phyloP scores from a whole-genome alignment of 2,113 vertebrate genomes.

The Hippocampus comes region DNA sequence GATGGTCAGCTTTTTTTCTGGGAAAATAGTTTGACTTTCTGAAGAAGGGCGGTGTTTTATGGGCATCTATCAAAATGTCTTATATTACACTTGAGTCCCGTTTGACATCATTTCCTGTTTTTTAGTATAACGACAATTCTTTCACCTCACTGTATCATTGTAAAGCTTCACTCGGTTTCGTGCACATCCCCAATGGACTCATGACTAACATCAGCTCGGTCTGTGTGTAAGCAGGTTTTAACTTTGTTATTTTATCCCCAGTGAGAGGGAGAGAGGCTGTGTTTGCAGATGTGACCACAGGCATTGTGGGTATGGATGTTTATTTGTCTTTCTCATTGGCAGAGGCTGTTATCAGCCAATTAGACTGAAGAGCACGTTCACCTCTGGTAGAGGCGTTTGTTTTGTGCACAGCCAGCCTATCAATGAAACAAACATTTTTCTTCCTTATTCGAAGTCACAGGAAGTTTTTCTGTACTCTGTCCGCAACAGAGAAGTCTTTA shows the following conservation, averaged over 20 bases:
- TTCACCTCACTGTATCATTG: background rate
- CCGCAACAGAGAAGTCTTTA: background rate
- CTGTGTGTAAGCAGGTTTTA: constrained; percentile 60
- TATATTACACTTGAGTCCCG: background rate
- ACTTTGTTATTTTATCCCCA: constrained; percentile 60
- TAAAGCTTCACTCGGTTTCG: background rate
- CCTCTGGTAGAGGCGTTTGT: background rate
- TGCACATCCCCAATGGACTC: background rate
- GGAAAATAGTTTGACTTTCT: constrained; percentile 26
- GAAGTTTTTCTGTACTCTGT: background rate
- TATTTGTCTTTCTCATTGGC: constrained; percentile 64
- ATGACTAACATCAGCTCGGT: constrained; percentile 3
- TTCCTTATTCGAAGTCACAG: background rate
- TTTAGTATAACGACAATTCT: background rate
- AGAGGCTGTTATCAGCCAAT: constrained; percentile 52
- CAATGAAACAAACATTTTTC: background rate
- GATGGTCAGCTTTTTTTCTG: constrained; percentile 27
- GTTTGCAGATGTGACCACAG: constrained; percentile 51
- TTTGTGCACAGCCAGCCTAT: background rate
- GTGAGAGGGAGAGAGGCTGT: constrained; percentile 51
- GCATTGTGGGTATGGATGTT: constrained; percentile 47
- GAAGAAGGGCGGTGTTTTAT: constrained; percentile 4
- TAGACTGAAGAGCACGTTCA: constrained; percentile 6
- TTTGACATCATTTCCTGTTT: background rate
- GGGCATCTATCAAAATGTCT: background rate